Base-by-base conservation (phyloP, 2,113 vertebrate genomes). In the Syrmaticus mikado region DNA sequence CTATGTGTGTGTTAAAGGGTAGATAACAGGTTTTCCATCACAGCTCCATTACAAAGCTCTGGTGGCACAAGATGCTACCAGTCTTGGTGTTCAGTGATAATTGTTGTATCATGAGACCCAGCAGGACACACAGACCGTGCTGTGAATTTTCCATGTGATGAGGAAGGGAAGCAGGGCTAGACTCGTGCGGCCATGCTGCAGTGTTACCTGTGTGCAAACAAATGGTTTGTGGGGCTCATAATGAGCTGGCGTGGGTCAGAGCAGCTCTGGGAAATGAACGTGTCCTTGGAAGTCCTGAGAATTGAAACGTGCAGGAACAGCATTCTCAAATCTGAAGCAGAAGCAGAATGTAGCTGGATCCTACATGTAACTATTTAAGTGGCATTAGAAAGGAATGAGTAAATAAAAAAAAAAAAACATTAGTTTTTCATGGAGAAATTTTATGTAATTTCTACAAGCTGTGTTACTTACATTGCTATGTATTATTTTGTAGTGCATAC, bases 341-440 rank as follows among this genome's bases (percentile, higher is more conserved):
- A 8, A 71, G 28, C 38, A 11, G 5, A 3, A 32, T 5, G 19
- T 38, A 24, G 6, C 13, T 58, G 36, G 43, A 75, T 6, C 27
- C 7, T 6, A 70, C 11, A 4, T 9, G 4, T 16, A 24, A 10
- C 27, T 45, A 1, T 16, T 10, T 1, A 45, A 64, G 8, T 38
- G 25, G 3, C 5, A 6, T 53, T 58, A 53, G 25, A 21, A 57
- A 73, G 57, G 9, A 34, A 6, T 7, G 8, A 30, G 12, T 22
- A 34, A 67, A 77, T 62, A 9, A 34, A 52, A 0, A 5, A 21
- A 30, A 2, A 52, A 0, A 5, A n/a, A 30, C 2, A 5, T 30
- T 27, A 40, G 13, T 24, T 19, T 50, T 60, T 25, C 2, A 19
- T 27, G 13, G 34, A 28, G 19, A 74, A 41, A 34, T 7, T 57